Evolutionary conservation across 1,140 invertebrate species (phyloP).

Genomic region (Leptinotarsa undecemlineata): DNA sequence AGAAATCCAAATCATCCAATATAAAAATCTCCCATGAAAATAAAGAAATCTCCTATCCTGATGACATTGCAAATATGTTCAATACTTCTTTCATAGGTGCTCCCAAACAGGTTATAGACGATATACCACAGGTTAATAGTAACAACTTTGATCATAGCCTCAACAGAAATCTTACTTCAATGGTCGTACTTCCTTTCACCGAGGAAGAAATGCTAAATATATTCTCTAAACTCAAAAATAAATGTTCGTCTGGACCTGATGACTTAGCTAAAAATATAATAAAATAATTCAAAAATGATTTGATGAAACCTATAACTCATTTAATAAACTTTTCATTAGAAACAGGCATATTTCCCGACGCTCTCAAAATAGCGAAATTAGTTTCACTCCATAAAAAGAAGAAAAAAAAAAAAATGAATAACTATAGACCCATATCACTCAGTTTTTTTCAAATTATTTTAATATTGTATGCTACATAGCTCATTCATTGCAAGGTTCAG

Average conservation of each 20-base stretch:
- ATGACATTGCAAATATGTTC: no score
- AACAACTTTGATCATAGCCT: no score
- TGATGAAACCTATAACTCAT: neutral
- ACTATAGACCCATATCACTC: neutral
- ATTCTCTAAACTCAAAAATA: neutral
- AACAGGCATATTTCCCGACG: slow-evolving; percentile 3
- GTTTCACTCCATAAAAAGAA: neutral
- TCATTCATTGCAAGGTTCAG: neutral
- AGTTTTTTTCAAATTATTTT: neutral
- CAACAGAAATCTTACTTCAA: no score
- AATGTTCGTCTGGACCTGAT: neutral
- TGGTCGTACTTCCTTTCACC: no score
- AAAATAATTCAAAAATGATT: neutral
- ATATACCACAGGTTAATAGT: no score
- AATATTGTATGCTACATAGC: neutral
- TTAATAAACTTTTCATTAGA: slow-evolving; percentile 1
- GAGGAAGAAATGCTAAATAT: no score
- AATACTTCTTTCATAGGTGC: no score
- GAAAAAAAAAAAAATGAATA: neutral
- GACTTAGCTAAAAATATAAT: neutral
- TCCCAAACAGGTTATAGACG: no score
- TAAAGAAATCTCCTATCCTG: no score
- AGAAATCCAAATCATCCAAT: no score
- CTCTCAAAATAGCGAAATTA: neutral
- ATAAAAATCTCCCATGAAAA: no score